A percentile compares a stretch with the other conserved stretches of the same genome.
Evolutionary conservation across 2,113 vertebrate genomes (phyloP).

Genomic region (Fulica atra): DNA sequence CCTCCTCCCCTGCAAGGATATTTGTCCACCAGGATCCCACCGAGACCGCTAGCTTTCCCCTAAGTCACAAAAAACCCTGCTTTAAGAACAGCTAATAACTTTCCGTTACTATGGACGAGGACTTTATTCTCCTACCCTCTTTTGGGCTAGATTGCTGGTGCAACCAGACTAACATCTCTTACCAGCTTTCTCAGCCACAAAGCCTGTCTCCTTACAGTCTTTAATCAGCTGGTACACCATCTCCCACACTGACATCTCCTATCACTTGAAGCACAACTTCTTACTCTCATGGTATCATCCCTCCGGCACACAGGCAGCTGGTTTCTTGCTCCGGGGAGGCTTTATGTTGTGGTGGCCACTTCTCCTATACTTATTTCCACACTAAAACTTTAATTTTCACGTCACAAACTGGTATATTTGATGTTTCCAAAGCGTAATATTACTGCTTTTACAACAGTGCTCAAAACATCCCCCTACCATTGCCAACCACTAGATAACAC

Average conservation of each 20-base stretch:
- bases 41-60: neutral
- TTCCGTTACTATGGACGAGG: neutral
- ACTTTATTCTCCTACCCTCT: neutral
- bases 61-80: accelerated
- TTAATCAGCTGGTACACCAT: neutral
- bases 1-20: neutral
- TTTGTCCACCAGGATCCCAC: neutral
- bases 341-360: neutral
- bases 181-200: neutral
- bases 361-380: neutral
- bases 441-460: neutral
- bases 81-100: neutral
- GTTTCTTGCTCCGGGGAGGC: neutral
- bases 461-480: neutral
- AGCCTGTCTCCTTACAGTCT: neutral
- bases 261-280: neutral
- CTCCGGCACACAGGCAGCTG: accelerated
- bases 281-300: neutral
- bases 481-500: neutral
- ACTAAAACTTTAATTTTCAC: neutral
- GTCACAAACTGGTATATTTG: neutral
- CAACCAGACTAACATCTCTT: neutral
- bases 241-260: neutral
- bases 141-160: neutral
- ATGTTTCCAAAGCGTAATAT: neutral